Evolutionary conservation across 2,888 invertebrate genomes (phyloP).

Genomic region (Gymnoscelis rufifasciata): DNA sequence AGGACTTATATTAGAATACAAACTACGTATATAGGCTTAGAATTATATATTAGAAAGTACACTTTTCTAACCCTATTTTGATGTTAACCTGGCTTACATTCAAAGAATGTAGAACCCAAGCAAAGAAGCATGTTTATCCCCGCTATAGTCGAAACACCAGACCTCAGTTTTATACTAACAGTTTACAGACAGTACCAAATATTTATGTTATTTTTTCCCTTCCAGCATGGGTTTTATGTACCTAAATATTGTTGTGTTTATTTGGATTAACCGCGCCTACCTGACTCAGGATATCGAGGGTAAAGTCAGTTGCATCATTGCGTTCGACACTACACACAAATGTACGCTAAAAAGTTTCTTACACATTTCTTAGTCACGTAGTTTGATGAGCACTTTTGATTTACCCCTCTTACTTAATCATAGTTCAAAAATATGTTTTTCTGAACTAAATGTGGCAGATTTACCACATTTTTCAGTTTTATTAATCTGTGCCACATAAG

Average conservation of each 20-base stretch:
- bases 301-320: slow-evolving; percentile 79
- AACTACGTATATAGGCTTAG: too few relatives aligned
- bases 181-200: slow-evolving; percentile 71
- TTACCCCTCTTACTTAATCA: slow-evolving; percentile 61
- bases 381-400: slow-evolving; percentile 60
- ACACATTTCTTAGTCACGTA: slow-evolving; percentile 55
- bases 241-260: slow-evolving; percentile 76
- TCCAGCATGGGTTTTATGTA: slow-evolving; percentile 72
- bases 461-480: too few relatives aligned
- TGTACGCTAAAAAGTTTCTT: slow-evolving; percentile 78
- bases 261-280: slow-evolving; percentile 68
- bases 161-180: slow-evolving; percentile 71
- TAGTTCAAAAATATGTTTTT: slow-evolving; percentile 5
- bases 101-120: slow-evolving; percentile 27
- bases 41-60: not conserved
- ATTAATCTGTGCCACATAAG: slow-evolving; percentile 9
- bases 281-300: slow-evolving; percentile 61
- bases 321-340: slow-evolving; percentile 79
- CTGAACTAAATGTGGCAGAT: not conserved
- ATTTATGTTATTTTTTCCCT: slow-evolving; percentile 74
- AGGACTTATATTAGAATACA: too few relatives aligned
- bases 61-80: slow-evolving; percentile 1
- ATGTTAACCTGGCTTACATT: slow-evolving; percentile 41
- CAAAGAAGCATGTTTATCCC: slow-evolving; percentile 66
- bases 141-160: slow-evolving; percentile 67